Conservation (phyloP, 2,113 vertebrate genomes). For the Periophthalmus modestus region DNA sequence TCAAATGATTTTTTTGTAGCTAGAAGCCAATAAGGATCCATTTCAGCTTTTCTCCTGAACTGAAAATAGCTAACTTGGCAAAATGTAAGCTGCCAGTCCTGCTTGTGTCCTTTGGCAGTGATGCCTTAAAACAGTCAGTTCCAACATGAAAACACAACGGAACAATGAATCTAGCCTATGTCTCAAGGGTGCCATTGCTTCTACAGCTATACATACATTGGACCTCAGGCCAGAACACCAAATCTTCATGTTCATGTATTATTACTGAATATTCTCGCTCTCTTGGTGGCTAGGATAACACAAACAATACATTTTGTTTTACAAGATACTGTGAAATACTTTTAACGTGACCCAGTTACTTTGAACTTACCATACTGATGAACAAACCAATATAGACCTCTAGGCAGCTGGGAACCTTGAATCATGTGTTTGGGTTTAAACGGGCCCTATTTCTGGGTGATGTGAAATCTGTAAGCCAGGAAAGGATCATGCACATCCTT, state of each 20-base stretch:
- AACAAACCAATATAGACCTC: background rate
- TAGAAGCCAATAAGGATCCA: conserved; percentile 38
- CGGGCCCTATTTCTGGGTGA: background rate
- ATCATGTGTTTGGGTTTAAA: background rate
- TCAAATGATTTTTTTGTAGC: conserved; percentile 11
- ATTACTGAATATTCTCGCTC: background rate
- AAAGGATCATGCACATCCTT: too few relatives aligned
- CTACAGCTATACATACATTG: conserved; percentile 10
- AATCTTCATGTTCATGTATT: background rate
- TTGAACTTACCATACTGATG: too few relatives aligned
- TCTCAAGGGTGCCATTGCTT: conserved; percentile 22
- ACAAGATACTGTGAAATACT: background rate
- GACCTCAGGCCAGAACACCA: background rate
- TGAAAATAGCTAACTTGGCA: conserved; percentile 69
- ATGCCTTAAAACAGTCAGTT: conserved; percentile 38
- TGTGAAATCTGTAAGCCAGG: too few relatives aligned
- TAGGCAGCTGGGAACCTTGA: too few relatives aligned
- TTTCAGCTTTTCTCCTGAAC: conserved; percentile 37
- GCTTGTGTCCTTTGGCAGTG: conserved; percentile 22
- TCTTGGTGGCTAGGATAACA: too few relatives aligned
- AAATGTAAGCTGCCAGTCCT: conserved; percentile 50
- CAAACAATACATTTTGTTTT: too few relatives aligned
- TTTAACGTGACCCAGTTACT: background rate
- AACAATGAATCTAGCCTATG: conserved; percentile 30
- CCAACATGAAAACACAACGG: conserved; percentile 45